These are phyloP conservation scores for Pithys albifrons DNA, from an alignment of 2,113 vertebrate genomes.

Conservation along the genomic window DNA sequence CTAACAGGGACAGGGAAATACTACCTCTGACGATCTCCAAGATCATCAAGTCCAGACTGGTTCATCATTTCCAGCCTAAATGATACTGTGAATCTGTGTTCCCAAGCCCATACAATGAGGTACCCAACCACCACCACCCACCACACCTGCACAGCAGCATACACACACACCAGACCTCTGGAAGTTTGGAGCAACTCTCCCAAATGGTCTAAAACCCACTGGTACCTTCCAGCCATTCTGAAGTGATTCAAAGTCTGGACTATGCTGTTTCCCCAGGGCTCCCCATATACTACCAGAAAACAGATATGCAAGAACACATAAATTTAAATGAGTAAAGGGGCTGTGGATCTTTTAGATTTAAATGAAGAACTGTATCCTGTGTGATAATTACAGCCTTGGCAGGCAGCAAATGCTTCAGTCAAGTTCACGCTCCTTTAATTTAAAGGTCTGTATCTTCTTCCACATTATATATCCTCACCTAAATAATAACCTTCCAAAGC, in stretches of 20 bases:
- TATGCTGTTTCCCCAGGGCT: background rate
- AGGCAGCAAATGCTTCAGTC: constrained; percentile 18
- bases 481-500: constrained; percentile 43
- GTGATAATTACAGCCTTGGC: constrained; percentile 1
- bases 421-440: constrained; percentile 5
- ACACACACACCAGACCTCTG: background rate
- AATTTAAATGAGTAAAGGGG: background rate
- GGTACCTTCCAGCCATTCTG: background rate
- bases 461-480: background rate
- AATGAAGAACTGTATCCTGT: background rate
- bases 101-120: background rate
- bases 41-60: background rate
- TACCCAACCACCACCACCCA: background rate
- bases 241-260: background rate
- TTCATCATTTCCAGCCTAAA: background rate
- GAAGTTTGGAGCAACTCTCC: background rate
- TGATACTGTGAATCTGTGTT: background rate
- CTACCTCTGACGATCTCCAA: background rate
- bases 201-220: background rate
- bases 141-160: background rate
- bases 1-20: background rate
- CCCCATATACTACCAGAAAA: background rate
- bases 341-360: constrained; percentile 23
- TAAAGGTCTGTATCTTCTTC: constrained; percentile 13
- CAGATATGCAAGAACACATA: background rate